Evolutionary conservation across 2,888 invertebrate species (phyloP), one percentile per base, ranked within the genome.

Genomic region (Polydrusus pterygomalis): DNA sequence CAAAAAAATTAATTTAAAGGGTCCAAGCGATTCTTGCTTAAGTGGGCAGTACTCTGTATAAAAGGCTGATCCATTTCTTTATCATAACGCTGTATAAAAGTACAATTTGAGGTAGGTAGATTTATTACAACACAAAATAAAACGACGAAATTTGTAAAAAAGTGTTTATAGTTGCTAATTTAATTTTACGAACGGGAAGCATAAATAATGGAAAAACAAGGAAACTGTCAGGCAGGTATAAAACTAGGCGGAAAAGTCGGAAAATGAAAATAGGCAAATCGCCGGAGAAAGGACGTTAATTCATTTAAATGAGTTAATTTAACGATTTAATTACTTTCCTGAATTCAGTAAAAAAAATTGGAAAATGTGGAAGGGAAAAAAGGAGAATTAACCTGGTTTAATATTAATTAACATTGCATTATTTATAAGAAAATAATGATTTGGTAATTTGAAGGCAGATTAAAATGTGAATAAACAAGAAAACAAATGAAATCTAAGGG

Each of bases 151-250:
- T 10, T 10, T 51, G 18, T 51, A 25, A 1, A 11, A 51, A 51
- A 20, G 11, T 9, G 20, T 25, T 54, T 54, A 54, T 13, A 54
- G 25, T 25, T 25, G 54, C 54, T 54, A 54, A 54, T 54, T 54
- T 25, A 54, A 25, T 54, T 54, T 54, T 30, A 30, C 30, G 20
- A 20, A 54, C 54, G 1, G 54, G 20, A 54, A n/a, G 9, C 25
- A 54, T 30, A 54, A 54, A 30, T 54, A 25, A 54, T 30, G 17
- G 20, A 30, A 51, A 49, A 54, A 54, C 54, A 30, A n/a, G 25
- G 13, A 30, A 30, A 30, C 54, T 30, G 54, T 54, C 54, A 13
- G n/a, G 30, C 54, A 25, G 25, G 25, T 54, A 54, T 30, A 30
- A 54, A 54, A n/a, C 54, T n/a, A 13, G 17, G 20, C 30, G 54